These are phyloP conservation scores for Nesometra sesokonis DNA, from an alignment of 35 echinoderm and acorn worm genomes.

Conservation along the genomic window DNA sequence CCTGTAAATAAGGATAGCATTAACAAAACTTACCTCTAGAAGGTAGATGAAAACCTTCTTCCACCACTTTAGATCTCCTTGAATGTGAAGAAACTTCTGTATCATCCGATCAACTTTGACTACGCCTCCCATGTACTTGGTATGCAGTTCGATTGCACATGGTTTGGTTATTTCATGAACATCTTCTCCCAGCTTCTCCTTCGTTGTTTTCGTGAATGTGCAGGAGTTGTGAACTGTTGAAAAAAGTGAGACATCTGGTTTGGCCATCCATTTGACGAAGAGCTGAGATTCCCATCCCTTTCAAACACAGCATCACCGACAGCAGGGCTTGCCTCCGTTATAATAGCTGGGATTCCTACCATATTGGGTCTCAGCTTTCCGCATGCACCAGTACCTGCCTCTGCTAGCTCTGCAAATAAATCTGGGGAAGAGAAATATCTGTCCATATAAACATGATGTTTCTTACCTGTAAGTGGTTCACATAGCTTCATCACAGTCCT, in stretches of 20 bases:
- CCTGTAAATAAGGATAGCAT: constrained; percentile 12
- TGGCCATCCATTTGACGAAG: constrained; percentile 18
- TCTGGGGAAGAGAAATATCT: constrained; percentile 15
- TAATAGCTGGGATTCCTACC: constrained; percentile 22
- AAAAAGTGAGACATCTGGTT: constrained; percentile 5
- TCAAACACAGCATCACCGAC: not conserved
- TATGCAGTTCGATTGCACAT: constrained; percentile 48
- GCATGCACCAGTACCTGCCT: constrained; percentile 31
- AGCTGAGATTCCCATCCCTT: not conserved
- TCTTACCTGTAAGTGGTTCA: constrained; percentile 7
- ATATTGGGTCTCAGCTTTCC: constrained; percentile 24
- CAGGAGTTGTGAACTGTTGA: constrained; percentile 19
- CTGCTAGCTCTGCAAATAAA: constrained; percentile 7
- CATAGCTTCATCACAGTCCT: constrained; percentile 14
- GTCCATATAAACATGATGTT: constrained; percentile 29
- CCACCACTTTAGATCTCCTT: constrained; percentile 47
- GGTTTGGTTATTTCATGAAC: constrained; percentile 12
- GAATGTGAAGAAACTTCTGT: constrained; percentile 34
- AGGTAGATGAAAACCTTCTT: constrained; percentile 27
- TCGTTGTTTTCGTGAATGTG: constrained; percentile 19
- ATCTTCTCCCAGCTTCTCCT: not conserved
- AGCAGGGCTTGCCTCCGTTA: not conserved
- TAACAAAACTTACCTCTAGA: constrained; percentile 20
- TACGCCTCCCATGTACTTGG: constrained; percentile 58
- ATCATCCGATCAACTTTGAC: constrained; percentile 39